Evolutionary conservation across 2,888 invertebrate species (phyloP).

Genomic region (Rutpela maculata): DNA sequence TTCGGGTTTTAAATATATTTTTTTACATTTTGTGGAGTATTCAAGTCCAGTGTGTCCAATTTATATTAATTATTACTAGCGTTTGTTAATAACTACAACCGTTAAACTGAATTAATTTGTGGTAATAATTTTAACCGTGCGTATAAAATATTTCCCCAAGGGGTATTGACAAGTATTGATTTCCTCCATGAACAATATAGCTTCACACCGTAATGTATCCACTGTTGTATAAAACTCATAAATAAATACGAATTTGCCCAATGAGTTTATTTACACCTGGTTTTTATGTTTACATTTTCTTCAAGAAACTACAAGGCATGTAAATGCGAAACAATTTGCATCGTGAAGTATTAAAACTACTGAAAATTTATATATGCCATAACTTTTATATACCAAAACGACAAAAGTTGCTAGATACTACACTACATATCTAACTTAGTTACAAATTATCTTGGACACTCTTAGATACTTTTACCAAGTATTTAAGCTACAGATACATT

Average conservation of each 20-base stretch:
- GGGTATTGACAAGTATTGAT: neutral
- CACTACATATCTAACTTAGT: no score
- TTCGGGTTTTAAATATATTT: neutral
- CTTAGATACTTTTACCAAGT: no score
- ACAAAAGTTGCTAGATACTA: no score
- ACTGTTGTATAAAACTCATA: neutral
- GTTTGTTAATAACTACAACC: neutral
- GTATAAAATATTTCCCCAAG: conserved; percentile 4
- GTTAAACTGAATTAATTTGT: conserved; percentile 1
- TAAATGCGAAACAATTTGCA: no score
- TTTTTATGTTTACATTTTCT: no score
- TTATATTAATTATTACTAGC: neutral
- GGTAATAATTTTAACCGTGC: conserved; percentile 6
- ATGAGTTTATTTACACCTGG: no score
- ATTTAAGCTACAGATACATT: no score
- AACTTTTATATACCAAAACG: no score
- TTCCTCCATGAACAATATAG: neutral
- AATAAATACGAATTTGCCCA: neutral
- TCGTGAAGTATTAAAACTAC: no score
- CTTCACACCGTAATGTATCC: neutral
- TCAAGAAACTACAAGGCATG: no score
- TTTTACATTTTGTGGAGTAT: neutral
- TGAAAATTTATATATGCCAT: no score
- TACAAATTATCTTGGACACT: no score
- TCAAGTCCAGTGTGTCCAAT: neutral